Evolutionary conservation across 2,888 invertebrate species (phyloP), one percentile per base, ranked within the genome.

Genomic region (Eupithecia vulgata): DNA sequence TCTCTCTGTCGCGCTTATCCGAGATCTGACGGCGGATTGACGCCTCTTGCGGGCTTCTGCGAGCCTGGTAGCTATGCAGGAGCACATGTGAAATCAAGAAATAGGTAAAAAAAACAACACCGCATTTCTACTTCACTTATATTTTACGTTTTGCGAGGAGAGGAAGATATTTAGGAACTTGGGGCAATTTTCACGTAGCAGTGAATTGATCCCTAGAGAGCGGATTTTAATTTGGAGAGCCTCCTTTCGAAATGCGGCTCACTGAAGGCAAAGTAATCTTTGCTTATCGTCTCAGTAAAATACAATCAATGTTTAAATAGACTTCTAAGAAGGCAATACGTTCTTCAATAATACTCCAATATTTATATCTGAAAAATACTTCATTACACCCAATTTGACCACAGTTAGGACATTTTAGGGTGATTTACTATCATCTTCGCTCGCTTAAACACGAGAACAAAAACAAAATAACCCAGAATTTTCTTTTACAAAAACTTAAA

Each of bases 1-100:
- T 91, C 90, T 93, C 92, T 92, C 89, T 90, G 92, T 93, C 92
- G 87, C 86, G 87, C 89, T 91, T 92, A 92, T 92, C 92, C 88
- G 81, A 87, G 87, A 93, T 93, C 93, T 91, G 92, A 91, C 91
- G 90, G 85, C 84, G 81, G 87, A 89, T 87, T 90, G 91, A 91
- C 91, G 88, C 88, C 85, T 91, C 90, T 88, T 88, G 85, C 87
- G 85, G 80, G 83, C 80, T 84, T 87, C 87, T 90, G 85, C 84
- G 85, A 73, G 83, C 86, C 86, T 87, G 83, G 86, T 88, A 85
- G 81, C 79, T 81, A 81, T 82, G 80, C 83, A 79, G 79, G 81
- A 82, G 72, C 71, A 71, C 70, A 69, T 76, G 76, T 66, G 72
- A n/a, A 66, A 65, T 37, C 17, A 57, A 69, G 30, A 68, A 17